Base-by-base conservation (phyloP, 2,888 invertebrate genomes). In the Andrena fulva region DNA sequence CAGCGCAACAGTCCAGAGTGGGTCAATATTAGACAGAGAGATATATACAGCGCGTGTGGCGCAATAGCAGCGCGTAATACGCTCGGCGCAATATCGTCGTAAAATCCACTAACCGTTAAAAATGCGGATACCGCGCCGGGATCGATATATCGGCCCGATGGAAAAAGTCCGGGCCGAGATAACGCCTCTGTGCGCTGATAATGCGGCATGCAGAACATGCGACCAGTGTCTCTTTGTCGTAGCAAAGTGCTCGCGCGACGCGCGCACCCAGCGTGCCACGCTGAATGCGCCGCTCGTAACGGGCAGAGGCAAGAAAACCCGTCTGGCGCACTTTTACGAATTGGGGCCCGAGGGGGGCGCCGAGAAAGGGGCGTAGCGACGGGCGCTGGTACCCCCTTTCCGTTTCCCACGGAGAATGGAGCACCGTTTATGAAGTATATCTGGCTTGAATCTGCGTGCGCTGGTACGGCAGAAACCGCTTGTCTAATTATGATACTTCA, bases 221-320 rank as follows among this genome's bases (percentile, higher is more conserved):
- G 48, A 52, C 52, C 50, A 33, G 50, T 50, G 63, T 67, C 66
- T 78, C 74, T 82, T 71, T 74, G 64, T 69, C 52, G 69, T 33
- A 59, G 60, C 80, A 48, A 70, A 81, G 79, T 79, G 80, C 69
- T 54, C 54, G 54, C 54, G 33, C 68, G 78, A 69, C 78, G 74
- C 68, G 68, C 50, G 54, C 52, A 59, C 31, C 33, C 70, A 56
- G 60, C 80, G 42, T 67, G 70, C 70, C 70, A 59, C 50, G 77
- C 20, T 68, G 79, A 81, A 80, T 81, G 82, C 77, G 77, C 64
- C 31, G 83, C 77, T 80, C 71, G 79, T 82, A 76, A 82, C 84
- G 84, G 82, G 82, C 77, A 72, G 77, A 81, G 56, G 59, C 82
- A 79, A 85, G 86, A 88, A 56, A 88, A 88, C 88, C 80, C 84